Conservation (phyloP, 1,140 invertebrate genomes). For the Liolophura sinensis region DNA sequence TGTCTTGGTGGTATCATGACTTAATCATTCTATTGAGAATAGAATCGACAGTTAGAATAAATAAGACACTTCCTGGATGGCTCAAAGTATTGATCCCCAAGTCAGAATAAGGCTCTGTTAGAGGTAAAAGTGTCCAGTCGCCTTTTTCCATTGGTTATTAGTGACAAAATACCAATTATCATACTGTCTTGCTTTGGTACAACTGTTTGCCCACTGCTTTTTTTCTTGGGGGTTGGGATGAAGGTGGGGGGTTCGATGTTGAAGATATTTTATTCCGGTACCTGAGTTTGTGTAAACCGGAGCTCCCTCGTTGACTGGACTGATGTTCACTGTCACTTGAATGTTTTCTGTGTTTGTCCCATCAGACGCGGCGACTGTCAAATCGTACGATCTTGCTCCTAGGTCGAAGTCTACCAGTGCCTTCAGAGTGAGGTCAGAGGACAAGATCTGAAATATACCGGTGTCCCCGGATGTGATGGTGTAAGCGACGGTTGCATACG, state of each 20-base stretch:
- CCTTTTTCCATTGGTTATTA: no score
- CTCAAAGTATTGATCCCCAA: no score
- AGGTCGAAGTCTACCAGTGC: conserved; percentile 30
- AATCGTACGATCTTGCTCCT: conserved; percentile 24
- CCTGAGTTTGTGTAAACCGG: conserved; percentile 19
- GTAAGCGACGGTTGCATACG: conserved; percentile 26
- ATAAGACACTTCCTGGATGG: no score
- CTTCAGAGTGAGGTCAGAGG: conserved; percentile 15
- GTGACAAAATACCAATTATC: conserved; percentile 10
- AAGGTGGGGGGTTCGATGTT: no score
- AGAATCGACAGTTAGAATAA: no score
- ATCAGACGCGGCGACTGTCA: conserved; percentile 35
- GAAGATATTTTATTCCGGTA: background rate
- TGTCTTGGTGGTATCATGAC: no score
- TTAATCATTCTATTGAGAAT: no score
- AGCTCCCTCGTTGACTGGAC: conserved; percentile 17
- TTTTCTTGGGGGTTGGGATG: no score
- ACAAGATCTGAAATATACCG: conserved; percentile 21
- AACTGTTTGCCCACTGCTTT: background rate
- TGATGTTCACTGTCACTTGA: conserved; percentile 18
- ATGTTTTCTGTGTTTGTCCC: conserved; percentile 21
- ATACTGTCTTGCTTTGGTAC: conserved; percentile 4
- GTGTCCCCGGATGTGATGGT: conserved; percentile 26
- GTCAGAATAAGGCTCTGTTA: no score
- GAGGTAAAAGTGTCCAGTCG: no score